Evolutionary conservation across 2,113 vertebrate species (phyloP), one percentile per base, ranked within the genome.

Genomic region (Dipodomys ordii): DNA sequence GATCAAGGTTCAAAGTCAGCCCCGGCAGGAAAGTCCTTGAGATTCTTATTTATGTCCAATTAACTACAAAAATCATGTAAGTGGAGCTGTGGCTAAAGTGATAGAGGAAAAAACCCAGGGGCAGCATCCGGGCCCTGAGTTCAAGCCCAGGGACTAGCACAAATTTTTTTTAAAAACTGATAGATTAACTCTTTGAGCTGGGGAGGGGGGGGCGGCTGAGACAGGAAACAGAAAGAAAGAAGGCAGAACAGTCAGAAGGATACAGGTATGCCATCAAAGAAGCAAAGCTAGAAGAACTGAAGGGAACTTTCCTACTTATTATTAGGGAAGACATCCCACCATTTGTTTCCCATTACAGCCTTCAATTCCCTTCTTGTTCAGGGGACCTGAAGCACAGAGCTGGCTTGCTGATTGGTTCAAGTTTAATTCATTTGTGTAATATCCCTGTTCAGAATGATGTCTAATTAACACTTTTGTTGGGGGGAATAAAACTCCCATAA

Each of bases 391-490:
- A 94, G 80, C 83, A 87, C 44, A 44, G 88, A 90, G 92, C 91
- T 2, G 69, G 19, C 44, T 94, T 94, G 93, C 92, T 98, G 97
- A 97, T 95, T 97, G 96, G 96, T 87, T 93, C 25, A 91, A 76
- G 92, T 96, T 97, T 97, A 98, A 98, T 98, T 97, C 97, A 97
- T 97, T 96, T 96, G 97, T 96, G 95, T 96, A 97, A 97, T 96
- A 97, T 97, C 96, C 97, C 97, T 93, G 97, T 93, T 96, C 97
- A 88, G 96, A 97, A 97, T 53, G 90, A 97, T 95, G 96, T 97
- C 98, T 98, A 97, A 98, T 98, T 98, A 97, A 98, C 96, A 97
- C 96, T 97, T 97, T 96, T 93, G 93, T 96, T 92, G 86, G 90
- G 95, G 94, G 91, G 89, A 91, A 94, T 94, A 92, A 95, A 96